phyloP scores from a whole-genome alignment of 2,113 vertebrate genomes.

The Campylorhamphus procurvoides region DNA sequence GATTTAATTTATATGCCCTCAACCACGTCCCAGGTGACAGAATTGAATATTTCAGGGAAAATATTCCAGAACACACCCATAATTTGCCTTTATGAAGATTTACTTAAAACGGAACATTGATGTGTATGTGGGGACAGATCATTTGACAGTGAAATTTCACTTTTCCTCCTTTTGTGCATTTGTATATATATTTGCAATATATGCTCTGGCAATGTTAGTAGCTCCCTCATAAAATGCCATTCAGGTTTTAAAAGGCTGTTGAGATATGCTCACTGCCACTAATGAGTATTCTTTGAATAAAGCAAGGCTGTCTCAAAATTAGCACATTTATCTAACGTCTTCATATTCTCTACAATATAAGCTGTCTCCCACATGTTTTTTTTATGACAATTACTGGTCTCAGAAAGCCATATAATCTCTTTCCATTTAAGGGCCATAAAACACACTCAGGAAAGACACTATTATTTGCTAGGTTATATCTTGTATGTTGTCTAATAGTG shows the following conservation, averaged over 20 bases:
- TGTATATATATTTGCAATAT: neutral
- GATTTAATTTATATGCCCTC: neutral
- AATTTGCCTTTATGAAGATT: neutral
- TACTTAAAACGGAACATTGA: neutral
- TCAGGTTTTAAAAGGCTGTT: neutral
- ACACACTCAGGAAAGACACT: neutral
- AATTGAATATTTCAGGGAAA: neutral
- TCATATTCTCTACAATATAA: neutral
- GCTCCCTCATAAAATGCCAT: neutral
- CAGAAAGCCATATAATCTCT: neutral
- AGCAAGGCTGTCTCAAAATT: neutral
- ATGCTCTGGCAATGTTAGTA: neutral
- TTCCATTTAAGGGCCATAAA: neutral
- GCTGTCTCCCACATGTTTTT: neutral
- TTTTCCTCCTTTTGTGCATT: neutral
- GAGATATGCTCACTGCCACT: neutral
- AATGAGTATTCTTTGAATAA: neutral
- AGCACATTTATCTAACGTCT: neutral
- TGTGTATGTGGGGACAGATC: too few relatives aligned
- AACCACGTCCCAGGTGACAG: neutral
- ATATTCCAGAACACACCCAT: neutral
- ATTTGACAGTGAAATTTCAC: neutral
- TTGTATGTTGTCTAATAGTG: neutral
- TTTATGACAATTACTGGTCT: neutral
- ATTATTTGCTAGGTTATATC: neutral